A percentile compares a stretch with the other conserved stretches of the same genome.
phyloP scores from a whole-genome alignment of 2,113 vertebrate genomes.

The Castor canadensis region DNA sequence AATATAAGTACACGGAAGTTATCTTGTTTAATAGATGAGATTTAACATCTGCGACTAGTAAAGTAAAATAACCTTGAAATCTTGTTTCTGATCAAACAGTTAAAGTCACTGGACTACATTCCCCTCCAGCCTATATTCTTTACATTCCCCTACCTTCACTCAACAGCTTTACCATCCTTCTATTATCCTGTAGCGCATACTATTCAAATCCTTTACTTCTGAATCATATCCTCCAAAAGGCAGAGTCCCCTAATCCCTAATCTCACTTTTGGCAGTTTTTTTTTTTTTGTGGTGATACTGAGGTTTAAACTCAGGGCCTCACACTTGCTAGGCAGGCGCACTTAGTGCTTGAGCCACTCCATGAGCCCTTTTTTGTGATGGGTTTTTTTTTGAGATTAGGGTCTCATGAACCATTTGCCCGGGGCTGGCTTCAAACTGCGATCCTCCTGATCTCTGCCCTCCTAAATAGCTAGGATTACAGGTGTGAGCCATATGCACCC shows the following conservation, averaged over 20 bases:
- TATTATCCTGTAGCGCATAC: background rate
- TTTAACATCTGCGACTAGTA: constrained; percentile 31
- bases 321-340: too few species aligned
- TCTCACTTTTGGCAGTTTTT: too few species aligned
- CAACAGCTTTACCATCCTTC: constrained; percentile 24
- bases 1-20: constrained; percentile 39
- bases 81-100: background rate
- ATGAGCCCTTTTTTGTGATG: too few species aligned
- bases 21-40: background rate
- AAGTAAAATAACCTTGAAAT: background rate
- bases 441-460: background rate
- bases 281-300: too few species aligned
- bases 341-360: too few species aligned
- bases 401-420: too few species aligned
- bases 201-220: background rate
- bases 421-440: too few species aligned
- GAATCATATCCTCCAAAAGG: background rate
- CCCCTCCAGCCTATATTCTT: background rate
- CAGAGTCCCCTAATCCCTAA: background rate
- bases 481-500: background rate
- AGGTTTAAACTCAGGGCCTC: too few species aligned
- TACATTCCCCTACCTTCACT: background rate
- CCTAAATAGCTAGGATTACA: background rate
- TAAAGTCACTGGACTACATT: background rate
- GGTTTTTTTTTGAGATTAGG: background rate